phyloP scores from a whole-genome alignment of 2,888 invertebrate genomes.

The Caenorhabditis becei region DNA sequence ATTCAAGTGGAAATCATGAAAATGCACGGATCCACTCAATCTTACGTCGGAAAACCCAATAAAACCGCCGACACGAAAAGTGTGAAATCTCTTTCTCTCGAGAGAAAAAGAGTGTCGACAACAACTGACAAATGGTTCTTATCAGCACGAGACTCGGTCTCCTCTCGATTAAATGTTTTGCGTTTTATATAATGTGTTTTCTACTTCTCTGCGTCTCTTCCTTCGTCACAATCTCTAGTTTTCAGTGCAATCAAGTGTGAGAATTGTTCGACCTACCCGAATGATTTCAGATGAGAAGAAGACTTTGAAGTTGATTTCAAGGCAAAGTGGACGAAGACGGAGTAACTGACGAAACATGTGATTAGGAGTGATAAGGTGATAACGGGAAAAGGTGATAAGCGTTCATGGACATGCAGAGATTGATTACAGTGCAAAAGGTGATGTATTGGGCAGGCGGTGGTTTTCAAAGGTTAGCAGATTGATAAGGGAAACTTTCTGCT shows the following conservation, averaged over 20 bases:
- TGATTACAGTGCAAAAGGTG: neutral
- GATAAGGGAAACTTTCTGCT: no score
- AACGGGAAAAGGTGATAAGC: conserved; percentile 6
- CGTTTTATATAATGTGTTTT: neutral
- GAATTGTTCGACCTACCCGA: conserved; percentile 22
- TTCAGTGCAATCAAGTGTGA: neutral
- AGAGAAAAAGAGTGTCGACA: neutral
- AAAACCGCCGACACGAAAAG: neutral
- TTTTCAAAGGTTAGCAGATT: neutral
- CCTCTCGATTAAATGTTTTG: conserved; percentile 16
- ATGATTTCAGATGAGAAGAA: no score
- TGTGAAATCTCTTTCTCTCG: conserved; percentile 3
- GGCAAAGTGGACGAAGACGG: neutral
- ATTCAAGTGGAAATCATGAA: no score
- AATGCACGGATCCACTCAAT: no score
- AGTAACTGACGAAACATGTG: conserved; percentile 1
- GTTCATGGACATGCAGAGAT: no score
- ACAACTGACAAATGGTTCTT: conserved; percentile 43
- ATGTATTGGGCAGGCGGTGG: neutral
- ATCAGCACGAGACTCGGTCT: conserved; percentile 19
- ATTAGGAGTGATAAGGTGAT: neutral
- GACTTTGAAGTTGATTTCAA: no score
- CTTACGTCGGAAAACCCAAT: no score
- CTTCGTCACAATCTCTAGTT: conserved; percentile 2
- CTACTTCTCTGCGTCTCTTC: conserved; percentile 22